A percentile compares a stretch with the other conserved stretches of the same genome.
phyloP scores from a whole-genome alignment of 2,888 invertebrate genomes.

The Strigamia crassipes region DNA sequence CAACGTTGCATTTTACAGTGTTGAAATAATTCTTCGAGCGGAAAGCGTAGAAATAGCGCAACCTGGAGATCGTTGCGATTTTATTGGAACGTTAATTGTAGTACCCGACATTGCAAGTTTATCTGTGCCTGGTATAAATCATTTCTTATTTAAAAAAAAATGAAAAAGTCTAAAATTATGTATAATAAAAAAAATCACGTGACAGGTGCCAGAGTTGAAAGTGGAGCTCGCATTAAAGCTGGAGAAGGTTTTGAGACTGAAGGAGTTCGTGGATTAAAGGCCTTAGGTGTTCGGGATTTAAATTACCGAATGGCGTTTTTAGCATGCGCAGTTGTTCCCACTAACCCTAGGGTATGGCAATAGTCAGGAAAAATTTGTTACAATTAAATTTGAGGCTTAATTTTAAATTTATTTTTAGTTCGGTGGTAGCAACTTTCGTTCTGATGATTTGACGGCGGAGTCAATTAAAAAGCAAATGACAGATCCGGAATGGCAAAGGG shows the following conservation, averaged over 20 bases:
- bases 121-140: constrained; percentile 73
- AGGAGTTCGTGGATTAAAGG: constrained; percentile 84
- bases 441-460: too few species aligned
- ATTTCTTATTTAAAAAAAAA: neutral
- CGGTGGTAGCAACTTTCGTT: constrained; percentile 81
- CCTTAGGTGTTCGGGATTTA: constrained; percentile 83
- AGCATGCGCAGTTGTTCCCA: constrained; percentile 87
- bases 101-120: constrained; percentile 93
- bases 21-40: constrained; percentile 91
- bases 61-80: constrained; percentile 84
- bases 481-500: constrained; percentile 89
- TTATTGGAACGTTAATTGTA: constrained; percentile 94
- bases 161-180: neutral
- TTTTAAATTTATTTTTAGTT: constrained; percentile 66
- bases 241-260: constrained; percentile 73
- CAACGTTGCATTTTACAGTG: constrained; percentile 58
- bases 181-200: too few species aligned
- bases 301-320: constrained; percentile 89
- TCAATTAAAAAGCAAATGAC: constrained; percentile 93
- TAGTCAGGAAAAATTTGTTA: neutral
- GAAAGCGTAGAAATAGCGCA: constrained; percentile 97
- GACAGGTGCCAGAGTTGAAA: constrained; percentile 84
- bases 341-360: constrained; percentile 71
- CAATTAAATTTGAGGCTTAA: neutral
- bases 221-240: constrained; percentile 72